Percentiles rank a stretch among this genome's conserved stretches.
phyloP scores from a whole-genome alignment of 2,888 invertebrate genomes.

The Campoletis raptor region DNA sequence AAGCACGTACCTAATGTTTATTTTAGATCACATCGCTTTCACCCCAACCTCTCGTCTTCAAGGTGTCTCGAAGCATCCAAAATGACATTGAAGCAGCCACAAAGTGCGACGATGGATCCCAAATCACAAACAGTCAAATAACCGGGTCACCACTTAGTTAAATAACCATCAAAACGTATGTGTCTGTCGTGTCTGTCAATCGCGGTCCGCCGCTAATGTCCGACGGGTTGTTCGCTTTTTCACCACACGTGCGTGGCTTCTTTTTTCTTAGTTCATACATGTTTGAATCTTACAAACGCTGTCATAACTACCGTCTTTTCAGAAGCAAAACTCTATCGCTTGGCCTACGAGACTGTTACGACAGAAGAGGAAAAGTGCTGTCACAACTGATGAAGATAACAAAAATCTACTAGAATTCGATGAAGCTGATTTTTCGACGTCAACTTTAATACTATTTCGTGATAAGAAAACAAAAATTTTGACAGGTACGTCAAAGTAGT shows the following conservation, averaged over 20 bases:
- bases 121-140: not conserved
- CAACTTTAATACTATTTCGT: constrained; percentile 74
- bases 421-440: constrained; percentile 76
- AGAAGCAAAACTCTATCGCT: no score
- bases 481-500: not conserved
- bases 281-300: no score
- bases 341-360: not conserved
- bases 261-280: no score
- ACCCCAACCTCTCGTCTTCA: constrained; percentile 24
- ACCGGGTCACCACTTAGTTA: not conserved
- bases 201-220: no score
- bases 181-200: no score
- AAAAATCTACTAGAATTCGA: constrained; percentile 74
- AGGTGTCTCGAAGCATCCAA: constrained; percentile 20
- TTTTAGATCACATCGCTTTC: constrained; percentile 45
- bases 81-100: constrained; percentile 33
- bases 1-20: constrained; percentile 41
- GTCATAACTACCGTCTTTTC: no score
- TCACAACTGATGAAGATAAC: constrained; percentile 47
- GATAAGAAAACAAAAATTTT: constrained; percentile 32
- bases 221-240: no score
- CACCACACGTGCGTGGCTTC: no score
- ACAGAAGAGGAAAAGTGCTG: not conserved
- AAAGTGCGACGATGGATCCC: constrained; percentile 1
- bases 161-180: not conserved